Evolutionary conservation across 2,113 vertebrate species (phyloP), one percentile per base, ranked within the genome.

Genomic region (Platichthys flesus): DNA sequence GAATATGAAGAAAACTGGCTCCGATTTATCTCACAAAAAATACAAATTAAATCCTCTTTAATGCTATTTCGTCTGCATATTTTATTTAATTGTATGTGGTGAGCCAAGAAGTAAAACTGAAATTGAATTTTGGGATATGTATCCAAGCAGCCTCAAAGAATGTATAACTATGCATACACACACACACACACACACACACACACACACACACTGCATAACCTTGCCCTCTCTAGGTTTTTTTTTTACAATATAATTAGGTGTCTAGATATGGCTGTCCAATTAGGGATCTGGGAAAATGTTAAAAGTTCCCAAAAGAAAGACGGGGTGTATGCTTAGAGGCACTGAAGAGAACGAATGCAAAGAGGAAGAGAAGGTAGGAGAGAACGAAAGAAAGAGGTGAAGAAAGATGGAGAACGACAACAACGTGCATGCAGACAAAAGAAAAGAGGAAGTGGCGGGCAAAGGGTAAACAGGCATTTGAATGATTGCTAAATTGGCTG

Each of bases 201-300:
- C 58, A 52, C 23, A 18, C 49, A 52, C 49, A 52, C 49, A 52
- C 49, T 28, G 9, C 49, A 52, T 18, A 52, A 7, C 3, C 55
- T 52, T 21, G 3, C 47, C 74, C 52, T 35, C 28, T 9, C 4
- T 55, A 49, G 47, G 67, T 76, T 69, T 65, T 67, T 69, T 67
- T 69, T 40, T 74, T 23, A 81, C 45, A 31, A 68, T 60, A 52
- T 75, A 76, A 82, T 82, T 67, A 56, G 35, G 76, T 79, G 79
- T 65, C 28, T 57, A 61, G 60, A 83, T 60, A 79, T 67, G 40
- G 64, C 67, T 76, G 59, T 79, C 76, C 65, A 83, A 80, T 83
- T 77, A 83, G 20, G 54, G 47, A 59, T 54, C 56, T 67, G 71
- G 60, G 35, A 86, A 77, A 57, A 35, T 21, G n/a, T 74, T 63